A percentile compares a stretch with the other conserved stretches of the same genome.
Evolutionary conservation across 2,113 vertebrate genomes (phyloP).

Genomic region (Hassar affinis): DNA sequence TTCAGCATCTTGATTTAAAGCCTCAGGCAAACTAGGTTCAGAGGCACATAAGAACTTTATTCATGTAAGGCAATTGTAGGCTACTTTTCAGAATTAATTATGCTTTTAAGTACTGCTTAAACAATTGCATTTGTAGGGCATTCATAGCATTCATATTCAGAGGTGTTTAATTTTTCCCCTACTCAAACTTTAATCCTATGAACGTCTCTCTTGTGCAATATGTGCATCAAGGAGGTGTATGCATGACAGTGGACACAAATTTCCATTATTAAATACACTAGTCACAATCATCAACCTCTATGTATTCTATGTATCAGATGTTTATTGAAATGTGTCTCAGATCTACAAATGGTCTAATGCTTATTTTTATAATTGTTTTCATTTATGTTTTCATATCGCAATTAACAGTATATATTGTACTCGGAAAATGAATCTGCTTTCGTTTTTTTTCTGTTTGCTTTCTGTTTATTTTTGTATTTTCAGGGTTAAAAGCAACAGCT

Average conservation of each 20-base stretch:
- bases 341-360: neutral
- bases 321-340: neutral
- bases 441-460: neutral
- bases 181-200: neutral
- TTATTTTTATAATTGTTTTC: neutral
- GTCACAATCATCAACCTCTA: neutral
- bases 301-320: neutral
- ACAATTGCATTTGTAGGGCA: neutral
- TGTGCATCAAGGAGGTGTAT: neutral
- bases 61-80: neutral
- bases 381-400: neutral
- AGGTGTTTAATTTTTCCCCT: neutral
- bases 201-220: neutral
- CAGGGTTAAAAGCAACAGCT: too few species aligned
- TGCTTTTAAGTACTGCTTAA: neutral
- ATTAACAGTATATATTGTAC: neutral
- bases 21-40: slow-evolving; percentile 9
- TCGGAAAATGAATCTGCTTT: neutral
- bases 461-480: neutral
- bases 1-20: slow-evolving; percentile 45
- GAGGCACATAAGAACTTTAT: slow-evolving; percentile 33
- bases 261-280: neutral
- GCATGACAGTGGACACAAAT: neutral
- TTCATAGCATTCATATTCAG: neutral
- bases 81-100: neutral